Base-by-base conservation (phyloP, 2,797 vertebrate species). In the Delichon dasypus region DNA sequence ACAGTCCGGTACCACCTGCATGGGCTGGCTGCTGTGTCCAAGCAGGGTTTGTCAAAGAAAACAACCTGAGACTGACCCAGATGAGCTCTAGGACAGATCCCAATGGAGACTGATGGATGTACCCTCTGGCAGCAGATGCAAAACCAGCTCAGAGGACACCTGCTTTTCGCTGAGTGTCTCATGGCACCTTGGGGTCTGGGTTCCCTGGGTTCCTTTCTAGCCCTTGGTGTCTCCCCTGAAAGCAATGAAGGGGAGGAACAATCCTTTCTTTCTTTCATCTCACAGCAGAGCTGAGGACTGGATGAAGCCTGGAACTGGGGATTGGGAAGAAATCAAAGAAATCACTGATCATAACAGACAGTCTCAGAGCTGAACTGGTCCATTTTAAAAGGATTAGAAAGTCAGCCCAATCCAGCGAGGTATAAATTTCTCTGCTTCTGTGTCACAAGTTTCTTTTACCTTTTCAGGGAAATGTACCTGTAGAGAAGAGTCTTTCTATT, bases 51-150 rank as follows among this genome's bases (percentile, higher is more conserved):
- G 73, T 55, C 32, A 36, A 51, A 80, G 50, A 9, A 18, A 64
- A 5, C 19, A 21, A 57, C 21, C 14, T 1, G 1, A 85, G 36
- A 14, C n/a, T 45, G 68, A 50, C 14, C 6, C n/a, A 58, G 60
- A 47, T 23, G 74, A 78, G n/a, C 30, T 89, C 14, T 58, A 57
- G 66, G 54, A 32, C 15, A 44, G 17, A 18, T 36, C 13, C 12
- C 5, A 50, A 0, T 1, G 4, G 27, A 47, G 21, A 5, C 16
- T 57, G 73, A 27, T 0, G 3, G 11, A 58, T 25, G 15, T 16
- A 22, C 8, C 30, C 10, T 58, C 47, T 54, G 40, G 9, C 19
- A 76, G 15, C 15, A 80, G 30, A n/a, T 30, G 15, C 57, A 58
- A 21, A 4, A 13, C 15, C 21, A 51, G 8, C 40, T 86, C 78